Base-by-base conservation (phyloP, 2,888 invertebrate species). In the Euproctis similis region DNA sequence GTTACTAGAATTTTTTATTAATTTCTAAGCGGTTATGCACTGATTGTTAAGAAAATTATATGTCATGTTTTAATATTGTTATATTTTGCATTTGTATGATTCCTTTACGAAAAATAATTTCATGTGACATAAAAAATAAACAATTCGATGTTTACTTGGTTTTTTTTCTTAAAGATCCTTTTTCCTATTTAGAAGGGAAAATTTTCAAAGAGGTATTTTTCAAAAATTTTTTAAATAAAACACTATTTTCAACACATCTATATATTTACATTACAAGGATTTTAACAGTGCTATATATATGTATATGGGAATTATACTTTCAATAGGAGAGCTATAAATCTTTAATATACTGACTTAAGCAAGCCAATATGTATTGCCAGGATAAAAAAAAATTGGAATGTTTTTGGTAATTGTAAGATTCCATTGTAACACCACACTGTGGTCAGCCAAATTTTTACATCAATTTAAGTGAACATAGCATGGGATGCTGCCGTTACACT, bases 221-320 rank as follows among this genome's bases (percentile, higher is more conserved):
- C n/a, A 20, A 20, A 8, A 4, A 26, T n/a, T 10, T 14, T 10
- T 16, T 6, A 63, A 81, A 76, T 75, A 34, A 80, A 80, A 78
- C 39, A 65, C 50, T 30, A 46, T 53, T 74, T 67, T 75, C 58
- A 84, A 84, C 84, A 82, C 82, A 82, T 81, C 81, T 82, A 81
- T 84, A 81, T 82, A 81, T 82, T 82, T 82, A 82, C 80, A 82
- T 70, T 77, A 69, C 67, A 81, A 76, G 43, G 39, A 72, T 76
- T 58, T 75, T 72, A 82, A 84, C 82, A 82, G 82, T 82, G 82
- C 77, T 62, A 67, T 21, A 4, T 14, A 14, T 14, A n/a, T n/a
- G n/a, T n/a, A 21, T 77, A 71, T 66, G 65, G 70, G 66, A 66
- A 68, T 65, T 64, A 70, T 61, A 77, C 58, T 72, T 60, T 57